Base-by-base conservation (phyloP, 2,113 vertebrate genomes). In the Pollimyrus isidori region DNA sequence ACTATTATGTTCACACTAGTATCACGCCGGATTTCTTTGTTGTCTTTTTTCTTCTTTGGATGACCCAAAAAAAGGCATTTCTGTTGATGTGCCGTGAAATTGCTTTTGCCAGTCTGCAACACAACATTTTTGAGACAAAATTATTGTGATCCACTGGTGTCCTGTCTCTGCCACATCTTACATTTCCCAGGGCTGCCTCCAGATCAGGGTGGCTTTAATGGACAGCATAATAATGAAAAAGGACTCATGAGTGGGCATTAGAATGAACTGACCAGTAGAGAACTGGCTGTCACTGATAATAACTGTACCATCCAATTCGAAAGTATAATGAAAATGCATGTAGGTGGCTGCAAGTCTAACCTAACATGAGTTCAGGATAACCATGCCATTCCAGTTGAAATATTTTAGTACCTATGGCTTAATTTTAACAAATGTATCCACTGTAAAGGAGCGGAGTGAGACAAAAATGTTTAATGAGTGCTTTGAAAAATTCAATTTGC, bases 361-460 rank as follows among this genome's bases (percentile, higher is more conserved):
- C 82, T 84, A 84, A 84, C 19, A 45, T 84, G n/a, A 4, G 7
- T 53, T n/a, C 4, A 53, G 15, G 49, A 50, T 53, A 87, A 19
- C 13, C 85, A 52, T 35, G 5, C 49, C 85, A 30, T 35, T 53
- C n/a, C 30, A 50, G 50, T 15, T 88, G 88, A 93, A 93, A 92
- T 86, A 91, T 90, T 90, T 83, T 82, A 76, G 85, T 73, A 90
- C 50, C 2, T 19, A 46, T 23, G 62, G 30, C 7, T 93, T 92
- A 93, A 92, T 94, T 92, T 93, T 91, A 93, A 92, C 90, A 94
- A 93, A 93, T 91, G 89, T 91, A 89, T 58, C 91, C 91, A 93
- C 90, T 91, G 93, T 92, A 94, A 95, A 93, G 91, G 89, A 91
- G 88, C 91, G 88, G 80, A 65, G 17, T 90, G 90, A 82, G 85